Evolutionary conservation across 2,888 invertebrate genomes (phyloP).

Genomic region (Oligia fasciuncula): DNA sequence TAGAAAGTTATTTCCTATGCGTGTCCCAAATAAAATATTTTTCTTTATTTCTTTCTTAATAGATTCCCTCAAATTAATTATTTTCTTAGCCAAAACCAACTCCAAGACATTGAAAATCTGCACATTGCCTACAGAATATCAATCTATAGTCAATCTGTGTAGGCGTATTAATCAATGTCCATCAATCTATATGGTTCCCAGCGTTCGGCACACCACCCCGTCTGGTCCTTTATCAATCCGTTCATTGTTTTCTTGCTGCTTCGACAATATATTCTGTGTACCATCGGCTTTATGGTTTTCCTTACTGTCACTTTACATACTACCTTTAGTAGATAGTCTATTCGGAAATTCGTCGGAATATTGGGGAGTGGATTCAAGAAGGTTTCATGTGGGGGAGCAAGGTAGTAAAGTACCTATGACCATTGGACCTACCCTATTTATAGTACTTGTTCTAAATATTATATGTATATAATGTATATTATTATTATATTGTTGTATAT

Average conservation of each 20-base stretch:
- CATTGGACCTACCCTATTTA: neutral
- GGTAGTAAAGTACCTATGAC: no score
- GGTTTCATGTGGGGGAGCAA: neutral
- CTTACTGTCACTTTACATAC: neutral
- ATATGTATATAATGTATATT: no score
- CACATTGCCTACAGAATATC: slow-evolving; percentile 16
- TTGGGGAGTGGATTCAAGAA: neutral
- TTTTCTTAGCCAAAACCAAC: neutral
- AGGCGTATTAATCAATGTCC: slow-evolving; percentile 35
- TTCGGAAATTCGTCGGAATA: neutral
- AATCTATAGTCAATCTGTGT: slow-evolving; percentile 17
- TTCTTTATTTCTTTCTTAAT: neutral
- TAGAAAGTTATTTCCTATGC: neutral
- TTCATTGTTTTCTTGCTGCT: slow-evolving; percentile 47
- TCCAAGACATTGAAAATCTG: neutral
- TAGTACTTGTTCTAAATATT: no score
- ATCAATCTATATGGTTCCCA: slow-evolving; percentile 19
- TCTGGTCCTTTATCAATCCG: slow-evolving; percentile 32
- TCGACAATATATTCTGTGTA: slow-evolving; percentile 33
- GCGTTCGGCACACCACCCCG: slow-evolving; percentile 1
- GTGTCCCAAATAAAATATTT: neutral
- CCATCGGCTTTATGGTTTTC: slow-evolving; percentile 17
- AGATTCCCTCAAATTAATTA: neutral
- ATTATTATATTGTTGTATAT: no score
- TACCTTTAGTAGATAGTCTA: slow-evolving; percentile 1